Evolutionary conservation across 2,888 invertebrate species (phyloP).

Genomic region (Xanthostigma xanthostigma): DNA sequence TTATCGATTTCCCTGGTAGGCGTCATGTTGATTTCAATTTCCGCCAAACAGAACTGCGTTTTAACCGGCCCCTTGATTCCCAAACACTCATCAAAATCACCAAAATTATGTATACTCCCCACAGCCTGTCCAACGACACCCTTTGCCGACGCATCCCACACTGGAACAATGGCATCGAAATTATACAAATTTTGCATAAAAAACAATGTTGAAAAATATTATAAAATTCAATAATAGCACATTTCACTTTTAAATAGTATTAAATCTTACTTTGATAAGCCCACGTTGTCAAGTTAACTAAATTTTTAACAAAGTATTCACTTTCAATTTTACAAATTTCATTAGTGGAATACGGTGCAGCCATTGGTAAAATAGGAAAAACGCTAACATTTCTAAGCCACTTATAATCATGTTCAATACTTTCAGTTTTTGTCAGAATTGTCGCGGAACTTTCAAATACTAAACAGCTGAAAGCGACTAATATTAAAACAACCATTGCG

Average conservation of each 20-base stretch:
- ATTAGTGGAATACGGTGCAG: constrained; percentile 17
- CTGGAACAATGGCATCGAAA: constrained; percentile 23
- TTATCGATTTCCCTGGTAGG: constrained; percentile 17
- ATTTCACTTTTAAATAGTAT: not conserved
- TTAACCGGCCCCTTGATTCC: constrained; percentile 24
- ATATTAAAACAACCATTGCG: too few species aligned
- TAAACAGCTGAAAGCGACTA: too few species aligned
- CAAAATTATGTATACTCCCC: constrained; percentile 41
- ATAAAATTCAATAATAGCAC: too few species aligned
- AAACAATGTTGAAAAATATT: too few species aligned
- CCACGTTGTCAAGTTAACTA: constrained; percentile 40
- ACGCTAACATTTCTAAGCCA: constrained; percentile 3
- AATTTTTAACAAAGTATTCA: constrained; percentile 16
- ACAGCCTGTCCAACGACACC: constrained; percentile 38
- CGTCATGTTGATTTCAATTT: constrained; percentile 18
- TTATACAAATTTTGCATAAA: too few species aligned
- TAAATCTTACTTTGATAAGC: constrained; percentile 37
- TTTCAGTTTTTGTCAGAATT: too few species aligned
- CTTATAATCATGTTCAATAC: too few species aligned
- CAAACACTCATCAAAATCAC: constrained; percentile 44
- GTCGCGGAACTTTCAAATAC: too few species aligned
- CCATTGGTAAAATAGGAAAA: constrained; percentile 19
- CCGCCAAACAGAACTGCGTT: constrained; percentile 26
- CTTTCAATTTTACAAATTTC: constrained; percentile 18
- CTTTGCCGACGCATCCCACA: constrained; percentile 46